A percentile compares a stretch with the other conserved stretches of the same genome.
These are phyloP conservation scores for Diplosoma virens DNA, from an alignment of 23 tunicate species.

Conservation along the genomic window DNA sequence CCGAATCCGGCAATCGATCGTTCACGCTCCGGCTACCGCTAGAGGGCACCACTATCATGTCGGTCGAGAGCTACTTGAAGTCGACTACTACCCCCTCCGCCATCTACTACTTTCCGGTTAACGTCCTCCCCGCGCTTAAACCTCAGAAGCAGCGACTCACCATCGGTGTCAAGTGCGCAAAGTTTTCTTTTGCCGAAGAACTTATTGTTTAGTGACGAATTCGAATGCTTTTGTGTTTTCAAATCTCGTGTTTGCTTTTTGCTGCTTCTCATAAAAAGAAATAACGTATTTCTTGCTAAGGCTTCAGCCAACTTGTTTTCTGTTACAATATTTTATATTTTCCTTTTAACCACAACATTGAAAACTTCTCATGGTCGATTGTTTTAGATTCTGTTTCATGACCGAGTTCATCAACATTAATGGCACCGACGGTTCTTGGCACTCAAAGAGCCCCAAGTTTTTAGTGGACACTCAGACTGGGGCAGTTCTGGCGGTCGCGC, in stretches of 20 bases:
- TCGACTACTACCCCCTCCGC: constrained; percentile 29
- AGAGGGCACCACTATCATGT: constrained; percentile 47
- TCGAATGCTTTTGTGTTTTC: too few relatives aligned
- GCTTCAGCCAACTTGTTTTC: too few relatives aligned
- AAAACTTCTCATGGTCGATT: too few relatives aligned
- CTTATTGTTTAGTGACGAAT: too few relatives aligned
- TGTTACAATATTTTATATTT: too few relatives aligned
- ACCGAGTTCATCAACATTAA: constrained; percentile 42
- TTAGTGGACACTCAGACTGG: constrained; percentile 33
- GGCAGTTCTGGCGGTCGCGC: constrained; percentile 14
- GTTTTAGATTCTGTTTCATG: constrained; percentile 42
- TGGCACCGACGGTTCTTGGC: constrained; percentile 32
- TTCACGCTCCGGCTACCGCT: constrained; percentile 35
- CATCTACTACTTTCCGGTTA: constrained; percentile 54
- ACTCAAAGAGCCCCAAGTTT: constrained; percentile 5
- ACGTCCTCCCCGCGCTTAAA: constrained; percentile 25
- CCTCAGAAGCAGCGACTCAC: constrained; percentile 16
- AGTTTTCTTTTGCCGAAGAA: too few relatives aligned
- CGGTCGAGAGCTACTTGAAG: constrained; percentile 32
- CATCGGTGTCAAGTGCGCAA: constrained; percentile 41
- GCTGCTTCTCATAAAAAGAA: too few relatives aligned
- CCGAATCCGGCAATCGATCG: constrained; percentile 44
- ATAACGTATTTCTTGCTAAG: too few relatives aligned
- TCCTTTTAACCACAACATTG: too few relatives aligned
- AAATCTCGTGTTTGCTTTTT: too few relatives aligned